These are phyloP conservation scores for Tauraco hartlaubi DNA, from an alignment of 2,797 vertebrate species.

Conservation along the genomic window DNA sequence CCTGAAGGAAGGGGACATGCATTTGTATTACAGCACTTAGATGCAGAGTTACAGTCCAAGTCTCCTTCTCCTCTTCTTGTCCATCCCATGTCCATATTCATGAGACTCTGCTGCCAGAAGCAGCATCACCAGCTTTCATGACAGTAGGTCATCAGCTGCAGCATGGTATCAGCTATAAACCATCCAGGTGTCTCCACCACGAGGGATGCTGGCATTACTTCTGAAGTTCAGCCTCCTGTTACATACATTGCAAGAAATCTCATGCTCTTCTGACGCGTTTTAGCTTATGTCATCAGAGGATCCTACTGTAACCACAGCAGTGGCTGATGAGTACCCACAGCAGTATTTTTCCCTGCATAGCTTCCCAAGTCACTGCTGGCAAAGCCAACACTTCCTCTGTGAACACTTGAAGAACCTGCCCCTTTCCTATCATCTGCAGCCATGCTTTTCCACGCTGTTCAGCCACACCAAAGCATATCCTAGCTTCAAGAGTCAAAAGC, in stretches of 20 bases:
- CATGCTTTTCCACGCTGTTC: neutral
- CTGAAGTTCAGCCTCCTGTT: neutral
- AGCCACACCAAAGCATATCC: neutral
- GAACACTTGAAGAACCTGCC: neutral
- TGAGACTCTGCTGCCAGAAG: neutral
- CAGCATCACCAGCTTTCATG: neutral
- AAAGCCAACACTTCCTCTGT: neutral
- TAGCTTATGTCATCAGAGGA: neutral
- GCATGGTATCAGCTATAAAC: neutral
- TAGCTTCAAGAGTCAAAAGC: neutral
- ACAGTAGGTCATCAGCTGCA: neutral
- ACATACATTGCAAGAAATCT: neutral
- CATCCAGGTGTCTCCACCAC: neutral
- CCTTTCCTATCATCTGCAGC: neutral
- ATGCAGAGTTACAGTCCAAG: neutral
- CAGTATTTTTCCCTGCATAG: neutral
- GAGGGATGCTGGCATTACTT: neutral
- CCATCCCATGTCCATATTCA: neutral
- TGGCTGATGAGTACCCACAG: neutral
- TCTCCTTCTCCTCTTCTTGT: neutral
- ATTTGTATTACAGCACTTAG: neutral
- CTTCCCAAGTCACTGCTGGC: neutral
- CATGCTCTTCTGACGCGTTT: neutral
- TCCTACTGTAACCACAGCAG: conserved; percentile 2
- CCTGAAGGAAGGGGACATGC: neutral